phyloP scores from a whole-genome alignment of 2,113 vertebrate genomes.

The Amphiprion ocellaris region DNA sequence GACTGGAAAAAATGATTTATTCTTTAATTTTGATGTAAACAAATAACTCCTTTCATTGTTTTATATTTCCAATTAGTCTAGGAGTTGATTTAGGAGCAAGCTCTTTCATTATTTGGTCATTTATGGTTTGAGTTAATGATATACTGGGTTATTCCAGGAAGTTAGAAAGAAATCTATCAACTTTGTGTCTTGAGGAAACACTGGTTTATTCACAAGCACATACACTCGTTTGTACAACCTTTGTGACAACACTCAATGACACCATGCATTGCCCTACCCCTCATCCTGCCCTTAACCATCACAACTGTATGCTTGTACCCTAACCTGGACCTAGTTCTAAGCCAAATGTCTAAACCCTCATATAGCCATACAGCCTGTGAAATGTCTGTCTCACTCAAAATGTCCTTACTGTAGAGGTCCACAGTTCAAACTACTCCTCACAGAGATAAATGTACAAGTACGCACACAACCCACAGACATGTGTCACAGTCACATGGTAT shows the following conservation, averaged over 20 bases:
- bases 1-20: constrained; percentile 39
- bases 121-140: neutral
- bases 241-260: neutral
- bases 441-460: neutral
- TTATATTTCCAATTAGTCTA: neutral
- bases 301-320: neutral
- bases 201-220: neutral
- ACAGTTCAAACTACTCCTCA: neutral
- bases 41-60: constrained; percentile 9
- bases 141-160: constrained; percentile 1
- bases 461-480: neutral
- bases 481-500: neutral
- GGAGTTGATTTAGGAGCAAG: neutral
- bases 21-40: neutral
- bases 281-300: neutral
- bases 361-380: neutral
- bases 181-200: constrained; percentile 1
- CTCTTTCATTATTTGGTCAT: neutral
- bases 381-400: neutral
- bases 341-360: neutral
- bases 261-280: neutral
- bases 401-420: neutral
- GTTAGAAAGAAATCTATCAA: constrained; percentile 6
- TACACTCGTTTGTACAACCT: neutral
- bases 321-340: neutral